A percentile compares a stretch with the other conserved stretches of the same genome.
Conservation (phyloP, 2,797 vertebrate genomes). For the Catamblyrhynchus diadema region DNA sequence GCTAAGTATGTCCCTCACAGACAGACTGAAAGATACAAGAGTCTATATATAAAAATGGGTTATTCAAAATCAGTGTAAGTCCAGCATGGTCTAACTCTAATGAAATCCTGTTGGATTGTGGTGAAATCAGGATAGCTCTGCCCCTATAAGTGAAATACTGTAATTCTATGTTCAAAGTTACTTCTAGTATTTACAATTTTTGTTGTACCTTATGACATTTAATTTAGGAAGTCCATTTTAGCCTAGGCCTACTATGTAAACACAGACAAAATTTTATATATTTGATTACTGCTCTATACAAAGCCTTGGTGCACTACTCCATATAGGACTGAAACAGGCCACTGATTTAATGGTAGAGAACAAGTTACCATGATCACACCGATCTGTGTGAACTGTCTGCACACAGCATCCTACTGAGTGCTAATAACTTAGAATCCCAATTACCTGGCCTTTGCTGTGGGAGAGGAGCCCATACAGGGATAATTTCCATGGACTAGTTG, state of each 20-base stretch:
- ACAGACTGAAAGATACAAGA: not conserved
- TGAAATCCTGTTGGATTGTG: not conserved
- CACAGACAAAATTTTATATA: not conserved
- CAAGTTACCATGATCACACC: not conserved
- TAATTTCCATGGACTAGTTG: not conserved
- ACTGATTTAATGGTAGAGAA: not conserved
- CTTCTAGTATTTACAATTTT: not conserved
- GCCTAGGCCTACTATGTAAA: not conserved
- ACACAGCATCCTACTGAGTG: not conserved
- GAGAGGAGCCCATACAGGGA: not conserved
- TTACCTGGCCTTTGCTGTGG: not conserved
- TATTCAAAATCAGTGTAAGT: not conserved
- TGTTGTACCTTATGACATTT: not conserved
- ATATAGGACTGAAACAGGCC: not conserved
- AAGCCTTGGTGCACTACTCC: not conserved
- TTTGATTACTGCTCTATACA: not conserved
- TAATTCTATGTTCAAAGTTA: not conserved
- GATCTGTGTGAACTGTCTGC: not conserved
- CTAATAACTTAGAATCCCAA: not conserved
- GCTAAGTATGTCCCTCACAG: not conserved
- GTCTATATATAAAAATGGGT: not conserved
- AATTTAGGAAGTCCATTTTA: not conserved
- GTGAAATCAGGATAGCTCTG: not conserved
- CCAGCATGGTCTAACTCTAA: not conserved
- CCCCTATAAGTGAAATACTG: not conserved